A percentile compares a stretch with the other conserved stretches of the same genome.
phyloP scores from a whole-genome alignment of 2,113 vertebrate species.

The Archilochus colubris region DNA sequence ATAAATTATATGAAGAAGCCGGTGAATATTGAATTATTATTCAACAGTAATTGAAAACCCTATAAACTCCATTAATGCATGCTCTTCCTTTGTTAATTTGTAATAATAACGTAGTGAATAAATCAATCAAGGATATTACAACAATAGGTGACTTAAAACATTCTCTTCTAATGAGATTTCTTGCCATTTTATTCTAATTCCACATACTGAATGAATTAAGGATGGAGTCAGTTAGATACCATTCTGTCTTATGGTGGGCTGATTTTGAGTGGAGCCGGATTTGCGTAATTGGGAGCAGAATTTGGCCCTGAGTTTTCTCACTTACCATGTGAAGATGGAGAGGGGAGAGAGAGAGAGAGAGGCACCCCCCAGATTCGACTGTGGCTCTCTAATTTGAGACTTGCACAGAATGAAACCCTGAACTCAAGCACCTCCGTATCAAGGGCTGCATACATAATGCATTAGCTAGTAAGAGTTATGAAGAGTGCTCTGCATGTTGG shows the following conservation, averaged over 20 bases:
- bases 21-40: constrained; percentile 62
- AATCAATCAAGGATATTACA: constrained; percentile 62
- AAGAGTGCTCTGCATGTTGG: constrained; percentile 49
- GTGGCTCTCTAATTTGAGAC: neutral
- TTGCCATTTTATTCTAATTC: constrained; percentile 28
- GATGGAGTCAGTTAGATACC: neutral
- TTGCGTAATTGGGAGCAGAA: neutral
- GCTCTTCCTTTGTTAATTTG: constrained; percentile 75
- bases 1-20: constrained; percentile 63
- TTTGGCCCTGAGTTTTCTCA: neutral
- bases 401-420: constrained; percentile 1
- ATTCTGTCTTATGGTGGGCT: neutral
- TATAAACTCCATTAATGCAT: constrained; percentile 67
- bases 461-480: constrained; percentile 5
- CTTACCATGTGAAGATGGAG: neutral
- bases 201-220: neutral
- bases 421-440: constrained; percentile 2
- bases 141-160: constrained; percentile 34
- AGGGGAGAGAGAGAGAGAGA: neutral
- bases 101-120: constrained; percentile 69
- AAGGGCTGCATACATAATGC: neutral
- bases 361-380: neutral
- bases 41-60: constrained; percentile 71
- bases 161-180: neutral
- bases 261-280: neutral